A percentile compares a stretch with the other conserved stretches of the same genome.
Evolutionary conservation across 2,888 invertebrate species (phyloP).

Genomic region (Onchidella celtica): DNA sequence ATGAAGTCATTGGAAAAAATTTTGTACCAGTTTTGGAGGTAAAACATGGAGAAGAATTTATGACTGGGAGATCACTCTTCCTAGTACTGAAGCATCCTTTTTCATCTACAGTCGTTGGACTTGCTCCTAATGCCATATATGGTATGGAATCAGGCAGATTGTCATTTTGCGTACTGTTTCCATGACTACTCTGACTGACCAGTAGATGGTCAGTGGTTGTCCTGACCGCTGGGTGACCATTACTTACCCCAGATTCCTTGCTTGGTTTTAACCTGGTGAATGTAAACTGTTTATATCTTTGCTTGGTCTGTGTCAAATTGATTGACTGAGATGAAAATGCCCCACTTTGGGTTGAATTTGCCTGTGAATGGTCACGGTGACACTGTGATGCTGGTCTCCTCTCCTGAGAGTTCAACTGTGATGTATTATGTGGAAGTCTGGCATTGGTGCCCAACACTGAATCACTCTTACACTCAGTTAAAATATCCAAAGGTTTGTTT

Average conservation of each 20-base stretch:
- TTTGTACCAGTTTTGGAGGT: too few species aligned
- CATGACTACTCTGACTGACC: slow-evolving; percentile 33
- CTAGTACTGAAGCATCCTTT: neutral
- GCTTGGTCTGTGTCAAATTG: slow-evolving; percentile 3
- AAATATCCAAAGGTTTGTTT: too few species aligned
- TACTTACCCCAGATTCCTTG: neutral
- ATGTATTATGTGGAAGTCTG: neutral
- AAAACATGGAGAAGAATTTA: neutral
- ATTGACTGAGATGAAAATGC: neutral
- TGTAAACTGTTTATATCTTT: slow-evolving; percentile 23
- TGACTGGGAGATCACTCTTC: neutral
- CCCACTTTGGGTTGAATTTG: neutral
- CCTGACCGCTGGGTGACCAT: neutral
- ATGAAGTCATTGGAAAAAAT: too few species aligned
- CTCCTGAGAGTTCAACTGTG: too few species aligned
- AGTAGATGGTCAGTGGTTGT: neutral
- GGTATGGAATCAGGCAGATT: neutral
- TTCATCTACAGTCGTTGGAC: slow-evolving; percentile 1
- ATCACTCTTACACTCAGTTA: too few species aligned
- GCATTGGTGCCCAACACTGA: neutral
- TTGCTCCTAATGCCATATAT: slow-evolving; percentile 14
- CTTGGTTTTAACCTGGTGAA: slow-evolving; percentile 39
- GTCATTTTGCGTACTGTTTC: neutral
- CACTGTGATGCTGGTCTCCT: neutral
- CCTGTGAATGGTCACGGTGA: neutral